phyloP scores from a whole-genome alignment of 2,888 invertebrate species.

The Sympetrum striolatum region DNA sequence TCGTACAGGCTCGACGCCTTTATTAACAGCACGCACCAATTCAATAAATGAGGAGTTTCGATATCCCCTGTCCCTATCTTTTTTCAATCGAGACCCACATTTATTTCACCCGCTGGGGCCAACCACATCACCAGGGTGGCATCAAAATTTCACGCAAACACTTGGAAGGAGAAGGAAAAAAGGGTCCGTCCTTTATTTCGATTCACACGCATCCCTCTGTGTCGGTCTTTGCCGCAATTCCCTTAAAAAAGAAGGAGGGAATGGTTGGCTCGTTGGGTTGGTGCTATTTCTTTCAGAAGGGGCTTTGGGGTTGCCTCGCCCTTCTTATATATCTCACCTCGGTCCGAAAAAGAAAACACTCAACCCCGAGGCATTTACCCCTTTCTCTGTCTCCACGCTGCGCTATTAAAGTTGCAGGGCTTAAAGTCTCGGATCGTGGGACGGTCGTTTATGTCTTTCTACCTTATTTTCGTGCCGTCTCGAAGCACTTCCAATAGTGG shows the following conservation, averaged over 20 bases:
- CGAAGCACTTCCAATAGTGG: background rate
- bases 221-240: background rate
- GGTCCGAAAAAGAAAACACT: background rate
- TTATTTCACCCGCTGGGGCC: background rate
- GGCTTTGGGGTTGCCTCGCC: background rate
- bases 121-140: background rate
- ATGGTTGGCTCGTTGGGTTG: background rate
- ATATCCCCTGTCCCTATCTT: background rate
- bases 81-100: background rate
- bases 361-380: background rate
- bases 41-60: background rate
- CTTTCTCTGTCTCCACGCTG: slow-evolving; percentile 22
- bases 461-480: background rate
- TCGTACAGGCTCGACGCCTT: background rate
- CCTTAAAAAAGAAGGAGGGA: background rate
- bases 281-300: too few relatives aligned
- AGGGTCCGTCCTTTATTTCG: background rate
- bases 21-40: background rate
- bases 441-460: background rate
- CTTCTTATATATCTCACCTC: background rate
- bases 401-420: slow-evolving; percentile 23
- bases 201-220: background rate
- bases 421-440: background rate
- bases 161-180: background rate
- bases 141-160: background rate